Evolutionary conservation across 2,888 invertebrate species (phyloP).

Genomic region (Ganaspis brasiliensis): DNA sequence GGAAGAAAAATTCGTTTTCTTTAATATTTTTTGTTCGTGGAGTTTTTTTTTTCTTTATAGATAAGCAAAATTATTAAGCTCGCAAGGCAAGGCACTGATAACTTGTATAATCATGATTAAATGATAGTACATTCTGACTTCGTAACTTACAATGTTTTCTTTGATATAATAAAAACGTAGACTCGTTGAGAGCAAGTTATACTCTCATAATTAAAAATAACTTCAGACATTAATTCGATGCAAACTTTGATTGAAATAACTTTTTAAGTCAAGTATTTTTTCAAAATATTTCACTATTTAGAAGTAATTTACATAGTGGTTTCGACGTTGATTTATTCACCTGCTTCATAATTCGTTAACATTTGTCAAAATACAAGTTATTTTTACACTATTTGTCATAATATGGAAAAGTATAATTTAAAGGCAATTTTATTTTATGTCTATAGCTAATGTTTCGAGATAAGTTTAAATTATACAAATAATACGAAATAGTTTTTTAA

Average conservation of each 20-base stretch:
- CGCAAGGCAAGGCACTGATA: constrained; percentile 10
- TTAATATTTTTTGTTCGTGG: background rate
- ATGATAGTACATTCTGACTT: constrained; percentile 1
- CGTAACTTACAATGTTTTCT: constrained; percentile 28
- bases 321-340: background rate
- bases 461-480: background rate
- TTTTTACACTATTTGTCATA: too few species aligned
- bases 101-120: constrained; percentile 22
- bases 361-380: background rate
- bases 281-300: too few species aligned
- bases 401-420: background rate
- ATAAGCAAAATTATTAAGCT: background rate
- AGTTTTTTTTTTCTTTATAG: background rate
- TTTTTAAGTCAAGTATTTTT: too few species aligned
- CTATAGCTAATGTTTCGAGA: background rate
- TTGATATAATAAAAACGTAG: constrained; percentile 18
- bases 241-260: too few species aligned
- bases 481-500: too few species aligned
- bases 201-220: constrained; percentile 14
- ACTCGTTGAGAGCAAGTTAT: background rate
- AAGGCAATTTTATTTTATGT: background rate
- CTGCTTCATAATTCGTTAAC: background rate
- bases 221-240: constrained; percentile 12
- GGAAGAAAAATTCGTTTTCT: too few species aligned
- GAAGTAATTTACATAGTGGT: background rate